Base-by-base conservation (phyloP, 2,888 invertebrate genomes). In the Luperina testacea region DNA sequence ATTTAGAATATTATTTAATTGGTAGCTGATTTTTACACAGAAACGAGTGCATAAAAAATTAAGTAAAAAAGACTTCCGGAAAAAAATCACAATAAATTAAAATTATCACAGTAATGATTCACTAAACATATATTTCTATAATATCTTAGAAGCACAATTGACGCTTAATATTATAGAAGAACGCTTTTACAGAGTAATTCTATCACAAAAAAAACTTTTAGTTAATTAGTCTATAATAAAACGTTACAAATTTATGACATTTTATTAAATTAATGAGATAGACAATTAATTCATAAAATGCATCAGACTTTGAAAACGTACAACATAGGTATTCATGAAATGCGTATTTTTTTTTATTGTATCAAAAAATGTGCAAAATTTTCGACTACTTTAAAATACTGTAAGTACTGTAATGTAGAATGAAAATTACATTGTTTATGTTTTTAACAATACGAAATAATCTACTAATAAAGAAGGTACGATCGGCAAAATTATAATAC, bases 51-150 rank as follows among this genome's bases (percentile, higher is more conserved):
- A 71, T 80, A 73, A 59, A 82, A 79, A 75, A 75, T 77, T 78
- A 83, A 72, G 78, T 83, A 81, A 68, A 81, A 72, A 83, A 80
- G 70, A 67, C 45, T 78, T 75, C 67, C 59, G 57, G 57, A 53
- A 75, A 79, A 77, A 75, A 86, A 88, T 86, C 79, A 88, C 84
- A 88, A 90, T 84, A 81, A 87, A 89, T 86, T 83, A 83, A 88
- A 89, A 85, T 84, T 90, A 90, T 90, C 90, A 90, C 90, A 90
- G 90, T 87, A 87, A 87, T 79, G 61, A 86, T 83, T 84, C 81
- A 83, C 77, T 86, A 84, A 87, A 90, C 81, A 77, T 88, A 87
- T 79, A 78, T 82, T 48, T 77, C 45, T 53, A 76, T 72, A 86
- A 80, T 77, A 80, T 80, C 65, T 78, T 78, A 81, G 64, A 81